Evolutionary conservation across 2,888 invertebrate genomes (phyloP).

Genomic region (Ectemnius lituratus): DNA sequence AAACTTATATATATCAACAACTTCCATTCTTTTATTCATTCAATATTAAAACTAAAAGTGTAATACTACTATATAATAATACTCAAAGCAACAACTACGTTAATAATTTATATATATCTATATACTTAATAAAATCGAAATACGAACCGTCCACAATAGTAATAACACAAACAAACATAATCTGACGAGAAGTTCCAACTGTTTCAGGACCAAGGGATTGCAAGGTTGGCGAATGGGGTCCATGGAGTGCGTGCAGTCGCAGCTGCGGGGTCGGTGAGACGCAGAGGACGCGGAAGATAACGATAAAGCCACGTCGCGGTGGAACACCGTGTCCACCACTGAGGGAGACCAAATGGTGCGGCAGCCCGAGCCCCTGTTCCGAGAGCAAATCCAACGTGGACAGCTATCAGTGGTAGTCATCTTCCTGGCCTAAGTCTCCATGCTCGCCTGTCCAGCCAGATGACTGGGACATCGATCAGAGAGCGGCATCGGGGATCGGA

Average conservation of each 20-base stretch:
- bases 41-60: too few species aligned
- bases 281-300: constrained; percentile 87
- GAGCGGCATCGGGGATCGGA: constrained; percentile 16
- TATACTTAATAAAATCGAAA: too few species aligned
- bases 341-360: constrained; percentile 93
- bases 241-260: constrained; percentile 92
- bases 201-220: constrained; percentile 86
- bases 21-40: too few species aligned
- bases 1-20: too few species aligned
- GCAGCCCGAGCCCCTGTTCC: constrained; percentile 85
- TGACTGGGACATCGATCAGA: background rate
- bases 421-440: constrained; percentile 33
- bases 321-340: constrained; percentile 91
- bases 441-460: constrained; percentile 12
- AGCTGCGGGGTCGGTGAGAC: constrained; percentile 95
- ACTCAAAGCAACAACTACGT: too few species aligned
- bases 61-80: too few species aligned
- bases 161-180: background rate
- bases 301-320: constrained; percentile 87
- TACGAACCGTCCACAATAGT: background rate
- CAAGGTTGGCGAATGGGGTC: constrained; percentile 91
- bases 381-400: constrained; percentile 62
- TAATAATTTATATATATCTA: too few species aligned
- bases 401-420: constrained; percentile 67
- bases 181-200: background rate